phyloP scores from a whole-genome alignment of 2,113 vertebrate genomes.

The Paraplagusia blochii region DNA sequence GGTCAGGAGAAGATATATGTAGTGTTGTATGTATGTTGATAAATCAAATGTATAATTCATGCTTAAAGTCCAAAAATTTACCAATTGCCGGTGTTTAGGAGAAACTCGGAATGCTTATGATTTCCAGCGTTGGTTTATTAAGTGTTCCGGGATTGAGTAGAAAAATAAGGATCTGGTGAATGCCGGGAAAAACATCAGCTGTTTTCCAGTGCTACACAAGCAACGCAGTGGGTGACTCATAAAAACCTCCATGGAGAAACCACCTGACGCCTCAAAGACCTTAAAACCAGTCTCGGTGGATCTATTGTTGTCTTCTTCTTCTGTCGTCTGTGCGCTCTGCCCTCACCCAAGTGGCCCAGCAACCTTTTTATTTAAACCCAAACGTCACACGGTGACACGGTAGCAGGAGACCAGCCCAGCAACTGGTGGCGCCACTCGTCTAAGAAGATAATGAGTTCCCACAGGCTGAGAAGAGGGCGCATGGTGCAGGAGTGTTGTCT shows the following conservation, averaged over 20 bases:
- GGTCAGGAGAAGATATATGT: no score
- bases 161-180: no score
- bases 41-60: no score
- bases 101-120: no score
- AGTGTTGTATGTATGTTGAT: no score
- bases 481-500: no score
- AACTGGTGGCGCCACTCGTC: slow-evolving; percentile 51
- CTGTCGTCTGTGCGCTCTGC: neutral
- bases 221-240: neutral
- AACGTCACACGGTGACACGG: slow-evolving; percentile 36
- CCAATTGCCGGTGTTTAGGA: no score
- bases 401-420: slow-evolving; percentile 49
- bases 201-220: slow-evolving; percentile 6
- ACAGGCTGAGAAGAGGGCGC: slow-evolving; percentile 39
- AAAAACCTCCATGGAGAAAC: slow-evolving; percentile 15
- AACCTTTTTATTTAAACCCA: slow-evolving; percentile 11
- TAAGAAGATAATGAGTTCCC: slow-evolving; percentile 76
- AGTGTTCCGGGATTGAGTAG: no score
- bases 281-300: neutral
- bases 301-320: slow-evolving; percentile 7
- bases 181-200: neutral
- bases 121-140: no score
- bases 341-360: slow-evolving; percentile 21
- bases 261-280: slow-evolving; percentile 13
- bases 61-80: no score